Evolutionary conservation across 92 coral and sea anemone genomes (phyloP).

Genomic region (Parazoanthus atlanticus): DNA sequence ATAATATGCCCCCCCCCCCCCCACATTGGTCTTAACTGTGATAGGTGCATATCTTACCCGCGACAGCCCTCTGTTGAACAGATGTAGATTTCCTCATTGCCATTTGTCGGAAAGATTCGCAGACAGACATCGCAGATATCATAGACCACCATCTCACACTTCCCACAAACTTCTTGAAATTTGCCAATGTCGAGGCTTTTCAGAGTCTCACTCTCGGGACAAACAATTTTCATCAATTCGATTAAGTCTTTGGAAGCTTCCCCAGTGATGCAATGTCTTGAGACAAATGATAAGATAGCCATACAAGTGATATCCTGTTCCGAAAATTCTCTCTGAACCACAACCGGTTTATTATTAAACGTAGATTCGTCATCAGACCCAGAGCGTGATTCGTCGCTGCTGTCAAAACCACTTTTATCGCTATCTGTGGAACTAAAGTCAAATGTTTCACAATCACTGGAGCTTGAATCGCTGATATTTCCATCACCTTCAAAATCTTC

Average conservation of each 20-base stretch:
- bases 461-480: too few species aligned
- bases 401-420: too few species aligned
- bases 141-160: slow-evolving; percentile 46
- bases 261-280: slow-evolving; percentile 57
- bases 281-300: slow-evolving; percentile 54
- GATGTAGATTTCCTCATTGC: neutral
- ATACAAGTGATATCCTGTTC: slow-evolving; percentile 48
- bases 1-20: too few species aligned
- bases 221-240: slow-evolving; percentile 39
- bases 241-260: slow-evolving; percentile 65
- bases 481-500: too few species aligned
- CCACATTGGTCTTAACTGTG: too few species aligned
- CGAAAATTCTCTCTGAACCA: neutral
- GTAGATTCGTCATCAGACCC: too few species aligned
- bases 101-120: slow-evolving; percentile 36
- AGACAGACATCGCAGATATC: slow-evolving; percentile 58
- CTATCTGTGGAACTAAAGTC: too few species aligned
- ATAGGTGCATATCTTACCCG: too few species aligned
- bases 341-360: too few species aligned
- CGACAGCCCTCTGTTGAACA: slow-evolving; percentile 56
- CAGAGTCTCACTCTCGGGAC: slow-evolving; percentile 53
- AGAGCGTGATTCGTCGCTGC: too few species aligned
- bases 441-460: too few species aligned
- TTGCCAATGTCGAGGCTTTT: slow-evolving; percentile 6
- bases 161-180: slow-evolving; percentile 61